phyloP scores from a whole-genome alignment of 2,797 vertebrate species.

The Eutrigla gurnardus region DNA sequence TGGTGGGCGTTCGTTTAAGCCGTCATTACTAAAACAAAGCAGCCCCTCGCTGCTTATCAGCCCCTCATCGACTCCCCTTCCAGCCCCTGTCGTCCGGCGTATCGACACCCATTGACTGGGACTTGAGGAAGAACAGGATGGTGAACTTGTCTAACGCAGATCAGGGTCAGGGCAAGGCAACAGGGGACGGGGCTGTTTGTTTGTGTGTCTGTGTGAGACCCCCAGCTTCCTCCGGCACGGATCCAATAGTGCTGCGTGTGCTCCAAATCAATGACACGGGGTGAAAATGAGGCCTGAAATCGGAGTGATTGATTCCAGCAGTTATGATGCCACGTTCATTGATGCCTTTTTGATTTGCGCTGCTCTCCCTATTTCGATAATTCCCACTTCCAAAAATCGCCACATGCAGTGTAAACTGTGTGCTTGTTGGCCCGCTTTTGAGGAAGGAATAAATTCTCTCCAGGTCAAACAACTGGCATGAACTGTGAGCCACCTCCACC shows the following conservation, averaged over 20 bases:
- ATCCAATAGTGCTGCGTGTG: constrained; percentile 73
- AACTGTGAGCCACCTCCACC: constrained; percentile 68
- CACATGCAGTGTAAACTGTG: constrained; percentile 2
- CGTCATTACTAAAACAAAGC: constrained; percentile 88
- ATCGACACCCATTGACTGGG: constrained; percentile 84
- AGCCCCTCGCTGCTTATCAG: constrained; percentile 81
- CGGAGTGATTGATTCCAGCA: constrained; percentile 66
- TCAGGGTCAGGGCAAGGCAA: constrained; percentile 78
- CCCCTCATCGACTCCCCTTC: constrained; percentile 80
- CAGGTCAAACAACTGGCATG: constrained; percentile 62
- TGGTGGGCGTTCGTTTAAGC: constrained; percentile 75
- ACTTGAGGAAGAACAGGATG: constrained; percentile 77
- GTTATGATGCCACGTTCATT: constrained; percentile 65
- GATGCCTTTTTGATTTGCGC: constrained; percentile 56
- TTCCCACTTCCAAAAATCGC: constrained; percentile 28
- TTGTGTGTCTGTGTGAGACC: constrained; percentile 31
- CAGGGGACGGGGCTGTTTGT: constrained; percentile 45
- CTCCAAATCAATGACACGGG: constrained; percentile 72
- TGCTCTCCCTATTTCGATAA: constrained; percentile 40
- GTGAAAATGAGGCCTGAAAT: constrained; percentile 68
- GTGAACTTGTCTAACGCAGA: constrained; percentile 82
- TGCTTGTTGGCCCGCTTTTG: constrained; percentile 10
- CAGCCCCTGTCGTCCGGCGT: constrained; percentile 73
- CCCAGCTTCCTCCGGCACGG: constrained; percentile 34
- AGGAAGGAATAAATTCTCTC: constrained; percentile 49